phyloP scores from a whole-genome alignment of 2,888 invertebrate genomes.

The Tricholauxania praeusta region DNA sequence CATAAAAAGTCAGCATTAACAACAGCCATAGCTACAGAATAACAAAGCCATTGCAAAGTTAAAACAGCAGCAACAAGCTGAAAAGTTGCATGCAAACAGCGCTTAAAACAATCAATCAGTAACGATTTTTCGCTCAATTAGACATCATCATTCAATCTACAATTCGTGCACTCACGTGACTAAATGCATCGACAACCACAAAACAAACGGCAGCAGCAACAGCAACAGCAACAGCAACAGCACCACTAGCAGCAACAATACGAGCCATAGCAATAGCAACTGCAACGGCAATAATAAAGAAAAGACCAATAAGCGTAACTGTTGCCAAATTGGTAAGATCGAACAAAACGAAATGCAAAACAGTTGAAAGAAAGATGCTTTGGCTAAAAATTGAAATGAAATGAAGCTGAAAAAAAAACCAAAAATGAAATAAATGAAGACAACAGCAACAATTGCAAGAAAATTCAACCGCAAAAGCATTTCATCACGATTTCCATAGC shows the following conservation, averaged over 20 bases:
- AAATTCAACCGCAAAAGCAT: constrained; percentile 12
- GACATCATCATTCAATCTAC: constrained; percentile 59
- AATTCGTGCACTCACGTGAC: constrained; percentile 48
- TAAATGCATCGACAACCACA: constrained; percentile 6
- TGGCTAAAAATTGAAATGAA: constrained; percentile 15
- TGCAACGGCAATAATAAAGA: background rate
- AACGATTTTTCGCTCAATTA: constrained; percentile 66
- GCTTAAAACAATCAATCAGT: constrained; percentile 65
- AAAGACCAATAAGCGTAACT: constrained; percentile 27
- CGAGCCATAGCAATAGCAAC: constrained; percentile 6
- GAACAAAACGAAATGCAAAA: constrained; percentile 19
- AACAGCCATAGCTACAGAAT: background rate
- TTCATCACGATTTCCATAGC: constrained; percentile 29
- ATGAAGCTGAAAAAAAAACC: constrained; percentile 17
- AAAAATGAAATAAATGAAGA: background rate
- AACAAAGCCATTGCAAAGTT: background rate
- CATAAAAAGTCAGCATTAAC: too few species aligned
- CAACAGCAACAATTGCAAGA: too few species aligned
- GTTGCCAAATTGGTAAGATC: constrained; percentile 22
- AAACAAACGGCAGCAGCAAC: background rate
- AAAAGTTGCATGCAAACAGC: constrained; percentile 43
- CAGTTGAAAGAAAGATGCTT: constrained; percentile 1
- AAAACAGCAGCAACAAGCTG: background rate
- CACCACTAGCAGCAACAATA: constrained; percentile 12
- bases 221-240: background rate